Conservation (phyloP, 2,113 vertebrate species). For the Chamaetylas fuelleborni region DNA sequence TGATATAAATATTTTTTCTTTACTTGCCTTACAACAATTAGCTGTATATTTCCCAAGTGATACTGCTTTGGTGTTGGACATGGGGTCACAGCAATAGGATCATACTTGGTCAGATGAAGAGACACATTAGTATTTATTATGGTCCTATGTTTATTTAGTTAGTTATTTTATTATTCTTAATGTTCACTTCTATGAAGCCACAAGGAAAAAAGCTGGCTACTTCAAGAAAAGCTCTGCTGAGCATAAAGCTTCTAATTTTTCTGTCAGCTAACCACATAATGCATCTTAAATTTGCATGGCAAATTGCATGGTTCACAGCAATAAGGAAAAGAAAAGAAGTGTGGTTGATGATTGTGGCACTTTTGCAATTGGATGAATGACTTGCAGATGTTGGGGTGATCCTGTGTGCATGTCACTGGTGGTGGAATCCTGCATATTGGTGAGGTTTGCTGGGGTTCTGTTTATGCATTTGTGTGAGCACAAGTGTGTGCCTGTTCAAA, state of each 20-base stretch:
- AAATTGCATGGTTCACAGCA: background rate
- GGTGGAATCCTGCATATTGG: background rate
- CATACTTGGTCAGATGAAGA: background rate
- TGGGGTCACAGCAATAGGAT: background rate
- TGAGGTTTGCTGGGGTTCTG: background rate
- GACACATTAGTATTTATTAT: background rate
- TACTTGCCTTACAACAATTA: background rate
- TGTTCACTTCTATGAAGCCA: background rate
- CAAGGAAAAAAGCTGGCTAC: background rate
- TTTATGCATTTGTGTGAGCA: background rate
- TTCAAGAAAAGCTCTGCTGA: background rate
- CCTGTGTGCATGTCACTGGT: accelerated
- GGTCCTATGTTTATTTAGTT: background rate
- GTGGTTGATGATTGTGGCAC: background rate
- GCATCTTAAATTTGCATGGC: background rate
- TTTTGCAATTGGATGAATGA: background rate
- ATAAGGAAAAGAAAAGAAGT: background rate
- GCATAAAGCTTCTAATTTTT: background rate
- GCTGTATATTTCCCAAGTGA: background rate
- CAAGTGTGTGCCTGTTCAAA: background rate
- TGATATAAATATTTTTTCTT: background rate
- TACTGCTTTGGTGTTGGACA: background rate
- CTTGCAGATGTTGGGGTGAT: background rate
- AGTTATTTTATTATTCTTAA: background rate
- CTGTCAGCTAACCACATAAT: background rate